phyloP scores from a whole-genome alignment of 2,113 vertebrate genomes.

The Sminthopsis crassicaudata region DNA sequence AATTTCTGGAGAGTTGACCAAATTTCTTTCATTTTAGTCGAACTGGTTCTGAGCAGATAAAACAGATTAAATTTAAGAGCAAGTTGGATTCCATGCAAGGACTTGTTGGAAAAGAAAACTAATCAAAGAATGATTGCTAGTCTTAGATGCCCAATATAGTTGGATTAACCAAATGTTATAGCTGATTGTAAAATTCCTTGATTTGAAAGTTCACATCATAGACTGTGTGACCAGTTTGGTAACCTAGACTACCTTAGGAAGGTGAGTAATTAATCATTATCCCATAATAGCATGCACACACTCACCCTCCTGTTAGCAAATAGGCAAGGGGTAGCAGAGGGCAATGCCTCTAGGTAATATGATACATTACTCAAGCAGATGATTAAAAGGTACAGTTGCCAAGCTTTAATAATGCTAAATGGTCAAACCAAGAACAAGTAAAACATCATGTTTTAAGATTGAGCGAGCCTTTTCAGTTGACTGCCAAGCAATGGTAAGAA shows the following conservation, averaged over 20 bases:
- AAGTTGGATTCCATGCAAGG: neutral
- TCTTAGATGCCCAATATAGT: neutral
- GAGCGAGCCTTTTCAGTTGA: constrained; percentile 40
- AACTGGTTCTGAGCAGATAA: neutral
- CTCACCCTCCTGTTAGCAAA: constrained; percentile 71
- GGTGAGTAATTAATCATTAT: constrained; percentile 79
- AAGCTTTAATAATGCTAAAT: constrained; percentile 55
- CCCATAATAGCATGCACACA: constrained; percentile 68
- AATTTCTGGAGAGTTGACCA: neutral
- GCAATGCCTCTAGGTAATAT: constrained; percentile 64
- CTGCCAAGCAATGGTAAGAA: constrained; percentile 50
- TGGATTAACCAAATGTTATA: neutral
- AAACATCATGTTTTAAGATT: constrained; percentile 31
- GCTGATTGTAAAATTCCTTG: constrained; percentile 77
- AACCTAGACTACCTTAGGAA: constrained; percentile 76
- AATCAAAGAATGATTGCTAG: neutral
- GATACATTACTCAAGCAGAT: constrained; percentile 76
- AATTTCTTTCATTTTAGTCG: neutral
- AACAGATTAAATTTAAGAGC: neutral
- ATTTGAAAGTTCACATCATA: constrained; percentile 73
- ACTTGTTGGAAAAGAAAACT: neutral
- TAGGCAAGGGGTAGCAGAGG: constrained; percentile 64
- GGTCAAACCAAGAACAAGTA: constrained; percentile 65
- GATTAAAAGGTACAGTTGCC: constrained; percentile 59
- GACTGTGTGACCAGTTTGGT: constrained; percentile 78